Evolutionary conservation across 92 coral and sea anemone species (phyloP), one percentile per base, ranked within the genome.

Genomic region (Porites cylindrica): DNA sequence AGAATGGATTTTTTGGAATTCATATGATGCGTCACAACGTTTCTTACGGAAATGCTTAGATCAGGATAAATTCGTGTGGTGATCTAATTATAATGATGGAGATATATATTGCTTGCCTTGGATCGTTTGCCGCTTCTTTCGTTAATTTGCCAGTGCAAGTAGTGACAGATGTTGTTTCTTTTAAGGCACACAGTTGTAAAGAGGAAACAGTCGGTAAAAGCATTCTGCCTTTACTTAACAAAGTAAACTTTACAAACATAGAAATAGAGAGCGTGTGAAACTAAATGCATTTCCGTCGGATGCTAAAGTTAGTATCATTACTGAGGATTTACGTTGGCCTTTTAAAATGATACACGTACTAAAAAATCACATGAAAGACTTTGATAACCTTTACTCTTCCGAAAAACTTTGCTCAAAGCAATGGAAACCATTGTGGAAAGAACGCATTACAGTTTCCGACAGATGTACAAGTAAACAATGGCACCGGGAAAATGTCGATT

Each of bases 261-360:
- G 60, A 13, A 54, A 54, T 9, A 54, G 10, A 8, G 12, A 23
- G 72, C 43, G 26, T 67, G 23, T 5, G 10, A 51, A 16, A 50
- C 47, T n/a, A 65, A 38, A 43, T 26, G 58, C 72, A 10, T 62
- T 78, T 78, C 82, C 82, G 82, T 18, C 72, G 19, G 58, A 18
- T 63, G 71, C 32, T 63, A 23, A n/a, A 47, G 47, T 21, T 29
- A 43, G 50, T n/a, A 18, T n/a, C 12, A 19, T 4, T 47, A 7
- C n/a, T 14, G 19, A 50, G 11, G 51, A 47, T 38, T 38, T 38
- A 38, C 47, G 47, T 43, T 38, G 43, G 72, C 38, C 19, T 23
- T 47, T 0, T 64, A 2, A 67, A 24, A 68, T 8, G 66, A 9
- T 52, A 67, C 17, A 13, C 29, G 20, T 16, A 10, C 76, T 68